Percentiles rank a stretch among this genome's conserved stretches.
phyloP scores from a whole-genome alignment of 1,140 invertebrate genomes.

The Lepeophtheirus salmonis region DNA sequence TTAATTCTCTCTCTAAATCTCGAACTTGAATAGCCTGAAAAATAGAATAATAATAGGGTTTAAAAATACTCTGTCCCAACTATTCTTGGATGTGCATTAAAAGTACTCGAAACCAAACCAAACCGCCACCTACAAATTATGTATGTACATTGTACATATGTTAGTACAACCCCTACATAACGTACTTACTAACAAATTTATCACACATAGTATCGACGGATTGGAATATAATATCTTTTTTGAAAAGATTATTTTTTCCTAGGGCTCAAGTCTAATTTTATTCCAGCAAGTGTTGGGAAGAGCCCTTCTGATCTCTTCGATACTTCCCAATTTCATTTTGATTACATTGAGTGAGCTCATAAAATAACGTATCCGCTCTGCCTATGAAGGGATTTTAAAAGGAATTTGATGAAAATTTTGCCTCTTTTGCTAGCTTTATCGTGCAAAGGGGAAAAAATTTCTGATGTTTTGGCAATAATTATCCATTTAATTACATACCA shows the following conservation, averaged over 20 bases:
- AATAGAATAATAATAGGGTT: background rate
- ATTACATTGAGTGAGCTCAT: conserved; percentile 34
- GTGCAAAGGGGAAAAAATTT: no score
- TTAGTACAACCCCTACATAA: no score
- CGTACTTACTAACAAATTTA: no score
- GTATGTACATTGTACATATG: no score
- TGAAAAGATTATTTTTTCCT: no score
- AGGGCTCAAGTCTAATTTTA: conserved; percentile 31
- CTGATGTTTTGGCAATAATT: no score
- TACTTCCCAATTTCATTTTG: conserved; percentile 58
- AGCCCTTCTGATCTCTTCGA: conserved; percentile 57
- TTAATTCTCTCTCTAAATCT: conserved; percentile 4
- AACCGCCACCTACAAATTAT: background rate
- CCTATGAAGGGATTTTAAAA: conserved; percentile 9
- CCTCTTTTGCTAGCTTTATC: no score
- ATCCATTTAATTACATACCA: no score
- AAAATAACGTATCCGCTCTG: conserved; percentile 38
- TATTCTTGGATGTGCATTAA: background rate
- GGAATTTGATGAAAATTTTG: no score
- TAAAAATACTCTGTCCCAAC: background rate
- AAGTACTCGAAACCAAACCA: background rate
- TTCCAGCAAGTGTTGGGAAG: conserved; percentile 68
- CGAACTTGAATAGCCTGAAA: conserved; percentile 11
- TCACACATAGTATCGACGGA: no score
- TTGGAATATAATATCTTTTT: no score